Percentiles rank a stretch among this genome's conserved stretches.
Conservation (phyloP, 2,888 invertebrate genomes). For the Hydropsyche betteni region DNA sequence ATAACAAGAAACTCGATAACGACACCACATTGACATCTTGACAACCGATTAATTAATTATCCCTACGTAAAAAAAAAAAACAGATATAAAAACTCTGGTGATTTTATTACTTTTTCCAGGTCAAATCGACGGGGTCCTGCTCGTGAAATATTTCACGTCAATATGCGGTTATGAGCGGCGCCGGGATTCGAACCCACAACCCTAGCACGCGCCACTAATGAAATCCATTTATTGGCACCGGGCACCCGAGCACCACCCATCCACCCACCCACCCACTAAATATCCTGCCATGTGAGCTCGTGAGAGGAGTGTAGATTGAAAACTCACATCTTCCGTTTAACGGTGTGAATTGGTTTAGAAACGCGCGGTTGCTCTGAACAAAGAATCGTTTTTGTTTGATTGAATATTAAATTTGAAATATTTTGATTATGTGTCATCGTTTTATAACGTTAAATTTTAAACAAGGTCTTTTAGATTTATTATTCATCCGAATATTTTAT, state of each 20-base stretch:
- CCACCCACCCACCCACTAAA: neutral
- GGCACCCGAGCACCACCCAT: neutral
- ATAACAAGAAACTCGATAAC: no score
- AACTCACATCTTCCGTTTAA: no score
- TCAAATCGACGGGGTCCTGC: constrained; percentile 14
- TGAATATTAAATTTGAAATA: no score
- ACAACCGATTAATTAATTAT: no score
- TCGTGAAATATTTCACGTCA: constrained; percentile 39
- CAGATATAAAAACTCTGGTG: neutral
- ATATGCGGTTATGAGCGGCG: constrained; percentile 38
- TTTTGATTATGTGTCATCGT: no score
- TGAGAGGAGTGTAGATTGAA: neutral
- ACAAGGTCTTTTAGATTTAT: no score
- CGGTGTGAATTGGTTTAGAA: no score
- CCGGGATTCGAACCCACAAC: constrained; percentile 28
- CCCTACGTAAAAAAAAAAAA: neutral
- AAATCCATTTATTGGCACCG: constrained; percentile 39
- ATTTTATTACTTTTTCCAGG: constrained; percentile 27
- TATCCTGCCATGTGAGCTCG: neutral
- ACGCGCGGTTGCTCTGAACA: no score
- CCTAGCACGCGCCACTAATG: constrained; percentile 27
- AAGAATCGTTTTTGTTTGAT: no score
- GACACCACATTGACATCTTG: no score
- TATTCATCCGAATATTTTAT: no score
- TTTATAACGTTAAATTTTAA: no score